A percentile compares a stretch with the other conserved stretches of the same genome.
Conservation (phyloP, 2,797 vertebrate genomes). For the Epinephelus awoara region DNA sequence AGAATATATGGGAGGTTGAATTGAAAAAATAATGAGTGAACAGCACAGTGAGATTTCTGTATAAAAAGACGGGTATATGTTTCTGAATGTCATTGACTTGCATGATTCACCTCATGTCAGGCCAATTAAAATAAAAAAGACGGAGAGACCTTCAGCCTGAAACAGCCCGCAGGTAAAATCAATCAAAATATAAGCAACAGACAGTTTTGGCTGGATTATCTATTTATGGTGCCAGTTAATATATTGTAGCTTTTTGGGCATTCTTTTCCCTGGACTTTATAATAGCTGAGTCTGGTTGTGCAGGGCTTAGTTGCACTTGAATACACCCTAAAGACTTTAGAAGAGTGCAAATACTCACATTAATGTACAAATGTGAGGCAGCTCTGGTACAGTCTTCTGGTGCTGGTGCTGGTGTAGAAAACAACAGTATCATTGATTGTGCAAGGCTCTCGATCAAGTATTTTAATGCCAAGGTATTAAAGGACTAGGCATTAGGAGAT, state of each 20-base stretch:
- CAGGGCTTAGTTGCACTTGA: background rate
- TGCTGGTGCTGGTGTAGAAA: background rate
- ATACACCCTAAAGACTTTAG: background rate
- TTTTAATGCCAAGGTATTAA: background rate
- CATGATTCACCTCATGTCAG: slow-evolving; percentile 34
- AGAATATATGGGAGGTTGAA: slow-evolving; percentile 2
- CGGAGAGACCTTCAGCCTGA: slow-evolving; percentile 36
- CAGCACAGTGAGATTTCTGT: slow-evolving; percentile 1
- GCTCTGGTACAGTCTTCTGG: background rate
- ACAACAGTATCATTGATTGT: background rate
- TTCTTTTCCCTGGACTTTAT: slow-evolving; percentile 6
- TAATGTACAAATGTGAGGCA: background rate
- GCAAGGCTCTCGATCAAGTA: slow-evolving; percentile 10
- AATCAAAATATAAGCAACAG: slow-evolving; percentile 47
- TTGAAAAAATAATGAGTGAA: slow-evolving; percentile 38
- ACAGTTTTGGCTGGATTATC: slow-evolving; percentile 42
- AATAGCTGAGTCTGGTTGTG: background rate
- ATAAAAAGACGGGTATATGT: slow-evolving; percentile 1
- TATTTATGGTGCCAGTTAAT: slow-evolving; percentile 49
- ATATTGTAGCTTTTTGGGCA: slow-evolving; percentile 12
- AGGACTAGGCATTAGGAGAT: background rate
- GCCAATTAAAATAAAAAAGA: slow-evolving; percentile 62
- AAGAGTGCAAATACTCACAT: background rate
- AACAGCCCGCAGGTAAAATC: slow-evolving; percentile 44
- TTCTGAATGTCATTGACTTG: slow-evolving; percentile 41